phyloP scores from a whole-genome alignment of 2,888 invertebrate genomes.

The Napeogenes sylphis region DNA sequence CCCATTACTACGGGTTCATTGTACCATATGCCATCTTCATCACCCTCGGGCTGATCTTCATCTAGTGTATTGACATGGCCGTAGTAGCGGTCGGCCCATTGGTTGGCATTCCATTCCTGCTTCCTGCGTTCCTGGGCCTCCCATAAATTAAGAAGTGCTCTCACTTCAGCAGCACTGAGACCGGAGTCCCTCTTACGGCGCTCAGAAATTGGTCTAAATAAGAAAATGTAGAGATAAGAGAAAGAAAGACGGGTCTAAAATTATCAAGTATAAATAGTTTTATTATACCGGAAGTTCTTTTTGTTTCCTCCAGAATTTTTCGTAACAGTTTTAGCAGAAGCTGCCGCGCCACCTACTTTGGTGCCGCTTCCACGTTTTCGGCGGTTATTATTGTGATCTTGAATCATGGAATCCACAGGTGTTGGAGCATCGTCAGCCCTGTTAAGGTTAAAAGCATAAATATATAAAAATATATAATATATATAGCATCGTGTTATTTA shows the following conservation, averaged over 20 bases:
- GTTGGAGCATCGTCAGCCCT: slow-evolving; percentile 60
- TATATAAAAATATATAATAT: neutral
- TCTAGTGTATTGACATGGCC: slow-evolving; percentile 60
- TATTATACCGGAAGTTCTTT: slow-evolving; percentile 64
- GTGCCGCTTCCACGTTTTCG: slow-evolving; percentile 67
- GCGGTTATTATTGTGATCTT: slow-evolving; percentile 58
- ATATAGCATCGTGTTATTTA: neutral
- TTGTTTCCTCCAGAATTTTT: slow-evolving; percentile 70
- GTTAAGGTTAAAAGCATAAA: slow-evolving; percentile 25
- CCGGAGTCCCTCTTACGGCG: slow-evolving; percentile 80
- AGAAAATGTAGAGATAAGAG: slow-evolving; percentile 23
- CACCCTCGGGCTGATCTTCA: slow-evolving; percentile 71
- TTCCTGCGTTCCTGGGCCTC: slow-evolving; percentile 78
- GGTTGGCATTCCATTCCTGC: slow-evolving; percentile 70
- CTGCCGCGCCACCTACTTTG: slow-evolving; percentile 69
- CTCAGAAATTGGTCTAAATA: slow-evolving; percentile 61
- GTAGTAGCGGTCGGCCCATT: slow-evolving; percentile 63
- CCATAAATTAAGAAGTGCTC: slow-evolving; percentile 78
- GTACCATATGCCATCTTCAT: slow-evolving; percentile 77
- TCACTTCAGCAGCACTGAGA: slow-evolving; percentile 79
- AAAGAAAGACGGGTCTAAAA: slow-evolving; percentile 2
- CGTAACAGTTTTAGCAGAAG: slow-evolving; percentile 67
- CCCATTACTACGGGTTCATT: slow-evolving; percentile 77
- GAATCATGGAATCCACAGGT: slow-evolving; percentile 54
- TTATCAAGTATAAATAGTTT: slow-evolving; percentile 25